Conservation (phyloP, 1,140 invertebrate species). For the Microplitis demolitor region DNA sequence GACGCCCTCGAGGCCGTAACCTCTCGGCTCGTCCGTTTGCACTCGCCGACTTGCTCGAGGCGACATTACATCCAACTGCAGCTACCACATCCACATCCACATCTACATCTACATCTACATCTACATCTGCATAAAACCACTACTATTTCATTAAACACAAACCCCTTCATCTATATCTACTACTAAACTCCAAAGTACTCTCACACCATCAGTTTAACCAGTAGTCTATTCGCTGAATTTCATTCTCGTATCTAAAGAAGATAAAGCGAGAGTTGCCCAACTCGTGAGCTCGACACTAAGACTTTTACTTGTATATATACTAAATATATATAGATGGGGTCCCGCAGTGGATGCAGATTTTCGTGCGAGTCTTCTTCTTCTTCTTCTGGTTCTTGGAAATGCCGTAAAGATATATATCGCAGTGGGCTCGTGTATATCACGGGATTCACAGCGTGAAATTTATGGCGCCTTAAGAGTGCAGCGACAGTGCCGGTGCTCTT, state of each 20-base stretch:
- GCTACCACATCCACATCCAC: neutral
- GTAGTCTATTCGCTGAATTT: conserved; percentile 15
- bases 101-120: neutral
- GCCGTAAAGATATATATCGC: conserved; percentile 23
- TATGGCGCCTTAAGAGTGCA: conserved; percentile 28
- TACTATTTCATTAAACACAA: neutral
- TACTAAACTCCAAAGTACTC: neutral
- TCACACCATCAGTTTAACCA: neutral
- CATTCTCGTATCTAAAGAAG: conserved; percentile 26
- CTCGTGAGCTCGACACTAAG: conserved; percentile 6
- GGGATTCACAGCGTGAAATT: conserved; percentile 41
- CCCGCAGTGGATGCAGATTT: conserved; percentile 13
- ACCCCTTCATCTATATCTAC: neutral
- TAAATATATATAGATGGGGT: too few relatives aligned
- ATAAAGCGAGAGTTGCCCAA: conserved; percentile 26
- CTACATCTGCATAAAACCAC: conserved; percentile 2
- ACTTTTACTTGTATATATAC: neutral
- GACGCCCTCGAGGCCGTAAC: conserved; percentile 15
- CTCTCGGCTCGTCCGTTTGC: conserved; percentile 21
- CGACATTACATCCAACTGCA: too few relatives aligned
- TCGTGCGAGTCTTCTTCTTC: neutral
- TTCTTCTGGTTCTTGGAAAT: neutral
- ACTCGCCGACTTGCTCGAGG: conserved; percentile 11
- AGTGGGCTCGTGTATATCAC: conserved; percentile 27
- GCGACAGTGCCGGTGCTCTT: neutral